These are phyloP conservation scores for Cyrtonyx montezumae DNA, from an alignment of 2,113 vertebrate species.

Conservation along the genomic window DNA sequence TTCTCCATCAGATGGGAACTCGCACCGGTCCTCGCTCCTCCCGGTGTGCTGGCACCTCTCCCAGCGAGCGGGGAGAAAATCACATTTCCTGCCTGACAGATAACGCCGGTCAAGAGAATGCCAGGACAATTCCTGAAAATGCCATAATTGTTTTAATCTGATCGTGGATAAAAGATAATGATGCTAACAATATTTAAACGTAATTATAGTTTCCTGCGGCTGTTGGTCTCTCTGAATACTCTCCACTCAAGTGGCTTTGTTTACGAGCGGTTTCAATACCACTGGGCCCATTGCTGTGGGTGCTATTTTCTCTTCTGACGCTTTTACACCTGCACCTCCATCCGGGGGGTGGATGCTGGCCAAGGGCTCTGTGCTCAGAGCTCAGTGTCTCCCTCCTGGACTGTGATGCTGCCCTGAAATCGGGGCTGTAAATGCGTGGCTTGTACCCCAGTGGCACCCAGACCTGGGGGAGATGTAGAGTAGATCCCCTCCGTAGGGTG, in stretches of 20 bases:
- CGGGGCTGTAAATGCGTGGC: neutral
- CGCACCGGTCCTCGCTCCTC: neutral
- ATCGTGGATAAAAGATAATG: slow-evolving; percentile 73
- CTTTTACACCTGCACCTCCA: slow-evolving; percentile 56
- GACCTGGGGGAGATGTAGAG: neutral
- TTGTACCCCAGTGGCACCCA: rapidly evolving
- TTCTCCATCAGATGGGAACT: neutral
- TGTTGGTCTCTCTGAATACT: slow-evolving; percentile 67
- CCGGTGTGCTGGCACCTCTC: slow-evolving; percentile 40
- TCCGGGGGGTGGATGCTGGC: neutral
- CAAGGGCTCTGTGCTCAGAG: neutral
- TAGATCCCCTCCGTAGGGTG: neutral
- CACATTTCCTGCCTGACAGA: slow-evolving; percentile 74
- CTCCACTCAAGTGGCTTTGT: slow-evolving; percentile 74
- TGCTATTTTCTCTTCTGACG: neutral
- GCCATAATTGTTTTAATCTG: slow-evolving; percentile 76
- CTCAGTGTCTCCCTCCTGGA: neutral
- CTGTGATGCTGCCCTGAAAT: neutral
- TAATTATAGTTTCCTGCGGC: slow-evolving; percentile 74
- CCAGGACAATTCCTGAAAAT: slow-evolving; percentile 72
- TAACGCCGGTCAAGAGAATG: slow-evolving; percentile 72
- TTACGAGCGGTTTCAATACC: slow-evolving; percentile 20
- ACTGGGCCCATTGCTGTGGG: neutral
- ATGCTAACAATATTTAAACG: slow-evolving; percentile 74
- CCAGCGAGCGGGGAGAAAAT: slow-evolving; percentile 37